Percentiles rank a stretch among this genome's conserved stretches.
phyloP scores from a whole-genome alignment of 2,113 vertebrate genomes.

The Erythrolamprus reginae region DNA sequence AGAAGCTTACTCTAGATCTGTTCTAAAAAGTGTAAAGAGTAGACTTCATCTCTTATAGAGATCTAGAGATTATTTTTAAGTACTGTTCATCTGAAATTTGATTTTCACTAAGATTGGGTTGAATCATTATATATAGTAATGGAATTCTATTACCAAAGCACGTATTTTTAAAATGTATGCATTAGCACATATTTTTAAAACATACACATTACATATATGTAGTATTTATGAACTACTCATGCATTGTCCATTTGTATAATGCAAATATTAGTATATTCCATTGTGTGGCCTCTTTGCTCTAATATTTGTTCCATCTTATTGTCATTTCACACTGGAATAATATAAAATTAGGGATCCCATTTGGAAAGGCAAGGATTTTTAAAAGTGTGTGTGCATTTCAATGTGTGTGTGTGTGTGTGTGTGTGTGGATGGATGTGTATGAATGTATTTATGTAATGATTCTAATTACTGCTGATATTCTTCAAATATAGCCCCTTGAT shows the following conservation, averaged over 20 bases:
- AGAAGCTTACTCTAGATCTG: neutral
- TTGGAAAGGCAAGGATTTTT: neutral
- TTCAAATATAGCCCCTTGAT: slow-evolving; percentile 2
- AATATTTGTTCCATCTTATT: neutral
- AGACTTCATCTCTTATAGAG: no score
- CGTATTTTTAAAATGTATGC: neutral
- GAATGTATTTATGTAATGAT: neutral
- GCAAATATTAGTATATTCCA: neutral
- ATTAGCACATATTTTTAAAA: no score
- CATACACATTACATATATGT: neutral
- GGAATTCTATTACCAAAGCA: neutral
- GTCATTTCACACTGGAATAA: neutral
- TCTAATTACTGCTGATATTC: neutral
- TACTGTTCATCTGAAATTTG: neutral
- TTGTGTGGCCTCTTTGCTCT: neutral
- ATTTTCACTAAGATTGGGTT: neutral
- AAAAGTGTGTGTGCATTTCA: neutral
- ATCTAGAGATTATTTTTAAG: neutral
- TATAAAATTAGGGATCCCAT: neutral
- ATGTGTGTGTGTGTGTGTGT: no score
- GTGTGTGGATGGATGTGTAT: no score
- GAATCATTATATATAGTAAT: neutral
- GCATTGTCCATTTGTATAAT: neutral
- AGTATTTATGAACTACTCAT: neutral
- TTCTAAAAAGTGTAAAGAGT: neutral